Conservation (phyloP, 2,113 vertebrate genomes). For the Hydrolagus affinis region DNA sequence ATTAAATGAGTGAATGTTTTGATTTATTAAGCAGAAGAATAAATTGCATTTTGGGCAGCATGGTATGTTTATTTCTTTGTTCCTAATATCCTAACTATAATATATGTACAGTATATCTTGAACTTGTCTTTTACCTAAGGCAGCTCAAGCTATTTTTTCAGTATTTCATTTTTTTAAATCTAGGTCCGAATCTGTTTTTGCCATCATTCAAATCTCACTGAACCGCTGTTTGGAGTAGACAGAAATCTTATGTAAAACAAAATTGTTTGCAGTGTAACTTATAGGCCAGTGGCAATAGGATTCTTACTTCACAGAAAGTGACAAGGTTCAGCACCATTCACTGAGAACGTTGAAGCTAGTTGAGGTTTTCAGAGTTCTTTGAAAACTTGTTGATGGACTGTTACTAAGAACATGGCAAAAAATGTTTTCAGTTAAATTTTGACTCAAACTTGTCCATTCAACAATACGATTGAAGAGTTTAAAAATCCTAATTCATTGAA, state of each 20-base stretch:
- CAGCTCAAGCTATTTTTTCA: neutral
- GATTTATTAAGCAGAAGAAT: neutral
- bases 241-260: neutral
- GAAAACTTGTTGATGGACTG: neutral
- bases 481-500: neutral
- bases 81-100: neutral
- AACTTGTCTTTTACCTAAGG: neutral
- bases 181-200: neutral
- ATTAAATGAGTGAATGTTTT: neutral
- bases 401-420: neutral
- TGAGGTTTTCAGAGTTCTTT: neutral
- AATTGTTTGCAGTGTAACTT: conserved; percentile 18
- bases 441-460: neutral
- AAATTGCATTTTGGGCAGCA: neutral
- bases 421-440: neutral
- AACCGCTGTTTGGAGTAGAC: neutral
- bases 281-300: conserved; percentile 12
- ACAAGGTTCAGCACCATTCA: neutral
- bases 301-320: neutral
- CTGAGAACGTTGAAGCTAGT: neutral
- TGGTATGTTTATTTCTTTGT: no score
- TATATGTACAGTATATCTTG: neutral
- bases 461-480: neutral
- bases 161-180: conserved; percentile 1
- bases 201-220: neutral